Evolutionary conservation across 2,888 invertebrate genomes (phyloP), one percentile per base, ranked within the genome.

Genomic region (Pegoplata infirma): DNA sequence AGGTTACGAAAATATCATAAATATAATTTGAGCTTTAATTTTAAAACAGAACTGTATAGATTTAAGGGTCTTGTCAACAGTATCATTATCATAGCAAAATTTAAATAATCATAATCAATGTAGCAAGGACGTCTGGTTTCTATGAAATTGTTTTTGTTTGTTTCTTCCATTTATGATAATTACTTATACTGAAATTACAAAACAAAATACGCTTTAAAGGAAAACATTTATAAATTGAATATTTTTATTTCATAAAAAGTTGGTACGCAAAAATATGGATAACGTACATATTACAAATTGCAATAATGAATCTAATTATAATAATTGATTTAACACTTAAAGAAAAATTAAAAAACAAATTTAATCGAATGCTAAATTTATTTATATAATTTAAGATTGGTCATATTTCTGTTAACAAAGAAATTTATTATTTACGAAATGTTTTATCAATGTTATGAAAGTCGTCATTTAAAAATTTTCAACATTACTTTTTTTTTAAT

Each of bases 61-160:
- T n/a, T n/a, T n/a, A n/a, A n/a, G n/a, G n/a, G n/a, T n/a, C 14
- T 28, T 28, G 16, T 25, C 53, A 28, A 28, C 8, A n/a, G 53
- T 53, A 53, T 28, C 28, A 16, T 8, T 53, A 53, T n/a, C 16
- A 53, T 16, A 1, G 14, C 10, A 53, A 25, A 53, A 10, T 53
- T 28, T 23, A 16, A 25, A 16, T 53, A 16, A n/a, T 6, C 10
- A 25, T 28, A 14, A 28, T 53, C 8, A 53, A 53, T 53, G 12
- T 32, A 10, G 10, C 28, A 53, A 53, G 53, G 53, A 28, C 28
- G 53, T 53, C 53, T 53, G 53, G 5, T 53, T 28, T 25, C 16
- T 28, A 12, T 28, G 16, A 28, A 53, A 53, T 10, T 28, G n/a
- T n/a, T 36, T 7, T 12, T 44, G 44, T 40, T 53, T 16, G 8